Evolutionary conservation across 2,113 vertebrate genomes (phyloP).

Genomic region (Psammodynastes pulverulentus): DNA sequence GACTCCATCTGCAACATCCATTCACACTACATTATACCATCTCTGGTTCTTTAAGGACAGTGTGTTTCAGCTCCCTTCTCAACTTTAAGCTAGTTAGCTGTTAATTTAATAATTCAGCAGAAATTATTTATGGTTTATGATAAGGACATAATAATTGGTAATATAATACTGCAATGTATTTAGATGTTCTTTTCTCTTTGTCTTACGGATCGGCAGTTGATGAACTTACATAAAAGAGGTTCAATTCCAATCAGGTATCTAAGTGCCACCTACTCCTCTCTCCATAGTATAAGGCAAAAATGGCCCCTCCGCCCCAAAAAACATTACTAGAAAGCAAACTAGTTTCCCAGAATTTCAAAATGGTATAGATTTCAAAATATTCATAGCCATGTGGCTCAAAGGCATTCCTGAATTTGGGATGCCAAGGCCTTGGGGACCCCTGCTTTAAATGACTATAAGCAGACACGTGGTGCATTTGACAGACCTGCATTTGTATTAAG

Average conservation of each 20-base stretch:
- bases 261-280: no score
- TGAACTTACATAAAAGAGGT: not conserved
- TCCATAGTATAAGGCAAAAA: not conserved
- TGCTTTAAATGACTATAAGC: not conserved
- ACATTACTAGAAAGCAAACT: not conserved
- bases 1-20: not conserved
- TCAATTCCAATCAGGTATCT: not conserved
- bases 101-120: not conserved
- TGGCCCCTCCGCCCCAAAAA: not conserved
- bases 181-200: not conserved
- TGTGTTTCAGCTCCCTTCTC: not conserved
- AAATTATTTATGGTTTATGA: not conserved
- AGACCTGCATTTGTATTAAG: not conserved
- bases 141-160: not conserved
- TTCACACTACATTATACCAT: not conserved
- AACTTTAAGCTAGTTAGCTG: not conserved
- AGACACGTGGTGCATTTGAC: not conserved
- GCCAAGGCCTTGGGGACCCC: not conserved
- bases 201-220: not conserved
- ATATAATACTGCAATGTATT: not conserved
- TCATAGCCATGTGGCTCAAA: not conserved
- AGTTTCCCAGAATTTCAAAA: not conserved
- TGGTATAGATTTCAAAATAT: not conserved
- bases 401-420: not conserved
- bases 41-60: not conserved